Conservation (phyloP, 2,113 vertebrate species). For the Felis catus region F.catus_Fca126_mat1.0 CM031426.1:53014501-53015000, state of each 20-base stretch:
- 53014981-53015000: neutral
- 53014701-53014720: neutral
- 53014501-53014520: neutral
- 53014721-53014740: neutral
- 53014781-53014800: neutral
- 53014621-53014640: neutral
- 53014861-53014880: neutral
- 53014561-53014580: neutral
- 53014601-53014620: neutral
- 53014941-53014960: neutral
- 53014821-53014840: neutral
- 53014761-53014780: neutral
- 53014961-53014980: neutral
- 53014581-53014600: neutral
- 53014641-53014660: neutral
- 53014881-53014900: neutral
- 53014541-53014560: neutral
- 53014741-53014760: neutral
- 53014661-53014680: neutral
- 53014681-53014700: neutral
- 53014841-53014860: neutral
- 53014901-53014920: neutral
- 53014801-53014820: neutral
- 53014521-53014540: rapidly evolving
- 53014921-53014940: neutral